phyloP scores from a whole-genome alignment of 1,140 invertebrate species.

The Neodiprion fabricii region DNA sequence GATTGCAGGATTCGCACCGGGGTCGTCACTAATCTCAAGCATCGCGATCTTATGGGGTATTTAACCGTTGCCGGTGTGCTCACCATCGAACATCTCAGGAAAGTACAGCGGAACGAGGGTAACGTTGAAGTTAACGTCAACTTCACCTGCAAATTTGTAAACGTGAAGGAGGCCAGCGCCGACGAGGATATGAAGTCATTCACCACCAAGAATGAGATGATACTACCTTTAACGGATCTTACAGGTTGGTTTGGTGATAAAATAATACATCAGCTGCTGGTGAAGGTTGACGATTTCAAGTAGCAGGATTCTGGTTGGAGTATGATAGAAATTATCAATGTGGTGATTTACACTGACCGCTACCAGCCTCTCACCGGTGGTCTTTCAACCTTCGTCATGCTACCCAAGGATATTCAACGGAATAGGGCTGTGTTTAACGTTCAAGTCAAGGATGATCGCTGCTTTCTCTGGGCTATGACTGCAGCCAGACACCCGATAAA shows the following conservation, averaged over 20 bases:
- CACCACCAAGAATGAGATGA: conserved; percentile 25
- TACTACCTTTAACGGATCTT: conserved; percentile 22
- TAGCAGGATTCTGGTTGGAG: conserved; percentile 16
- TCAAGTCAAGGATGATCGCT: conserved; percentile 46
- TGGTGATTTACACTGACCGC: conserved; percentile 32
- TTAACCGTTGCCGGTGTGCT: not conserved
- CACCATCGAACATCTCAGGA: conserved; percentile 12
- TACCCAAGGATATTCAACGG: conserved; percentile 42
- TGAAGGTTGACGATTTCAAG: conserved; percentile 28
- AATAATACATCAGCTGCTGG: not conserved
- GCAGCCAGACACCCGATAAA: conserved; percentile 42
- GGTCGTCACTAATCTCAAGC: not conserved
- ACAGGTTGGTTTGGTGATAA: conserved; percentile 22
- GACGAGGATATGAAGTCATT: conserved; percentile 27
- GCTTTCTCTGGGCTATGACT: conserved; percentile 48
- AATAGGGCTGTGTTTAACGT: conserved; percentile 53
- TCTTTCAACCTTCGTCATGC: conserved; percentile 37
- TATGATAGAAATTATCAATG: conserved; percentile 28
- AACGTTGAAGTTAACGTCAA: conserved; percentile 27
- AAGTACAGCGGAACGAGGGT: conserved; percentile 16
- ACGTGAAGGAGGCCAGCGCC: conserved; percentile 19
- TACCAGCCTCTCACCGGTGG: conserved; percentile 42
- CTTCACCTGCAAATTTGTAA: conserved; percentile 25
- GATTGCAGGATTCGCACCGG: not conserved
- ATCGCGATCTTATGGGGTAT: not conserved